phyloP scores from a whole-genome alignment of 2,113 vertebrate genomes.

The Caracal caracal region DNA sequence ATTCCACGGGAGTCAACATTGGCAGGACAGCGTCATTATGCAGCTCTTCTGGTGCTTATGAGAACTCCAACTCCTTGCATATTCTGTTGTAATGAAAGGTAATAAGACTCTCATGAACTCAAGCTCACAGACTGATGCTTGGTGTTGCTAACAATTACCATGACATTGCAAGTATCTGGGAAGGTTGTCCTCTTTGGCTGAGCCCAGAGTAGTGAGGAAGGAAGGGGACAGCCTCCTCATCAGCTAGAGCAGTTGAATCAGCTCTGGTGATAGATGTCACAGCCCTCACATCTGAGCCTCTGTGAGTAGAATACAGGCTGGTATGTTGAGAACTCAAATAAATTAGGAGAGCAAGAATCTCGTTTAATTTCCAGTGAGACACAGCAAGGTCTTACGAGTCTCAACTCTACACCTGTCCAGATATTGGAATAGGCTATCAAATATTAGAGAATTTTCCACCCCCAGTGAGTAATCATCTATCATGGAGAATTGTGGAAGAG shows the following conservation, averaged over 20 bases:
- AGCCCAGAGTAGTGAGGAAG: not conserved
- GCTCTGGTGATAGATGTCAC: not conserved
- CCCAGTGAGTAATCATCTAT: not conserved
- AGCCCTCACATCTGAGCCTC: conserved; percentile 5
- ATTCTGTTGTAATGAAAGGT: not conserved
- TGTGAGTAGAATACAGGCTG: not conserved
- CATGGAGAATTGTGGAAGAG: not conserved
- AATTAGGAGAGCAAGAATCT: not conserved
- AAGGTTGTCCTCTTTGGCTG: conserved; percentile 12
- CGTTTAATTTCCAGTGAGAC: not conserved
- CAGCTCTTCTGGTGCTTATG: not conserved
- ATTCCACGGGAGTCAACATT: conserved; percentile 22
- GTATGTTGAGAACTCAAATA: conserved; percentile 38
- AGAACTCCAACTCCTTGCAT: conserved; percentile 23
- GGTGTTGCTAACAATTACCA: not conserved
- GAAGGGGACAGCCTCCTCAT: not conserved
- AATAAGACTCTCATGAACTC: not conserved
- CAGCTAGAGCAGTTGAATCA: not conserved
- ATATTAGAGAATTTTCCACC: conserved; percentile 28
- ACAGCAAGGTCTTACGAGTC: not conserved
- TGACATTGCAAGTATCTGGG: not conserved
- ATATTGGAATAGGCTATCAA: conserved; percentile 1
- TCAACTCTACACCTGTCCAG: not conserved
- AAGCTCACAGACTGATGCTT: not conserved
- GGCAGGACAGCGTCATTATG: not conserved